Conservation (phyloP, 2,888 invertebrate genomes). For the Brachyptera risi region DNA sequence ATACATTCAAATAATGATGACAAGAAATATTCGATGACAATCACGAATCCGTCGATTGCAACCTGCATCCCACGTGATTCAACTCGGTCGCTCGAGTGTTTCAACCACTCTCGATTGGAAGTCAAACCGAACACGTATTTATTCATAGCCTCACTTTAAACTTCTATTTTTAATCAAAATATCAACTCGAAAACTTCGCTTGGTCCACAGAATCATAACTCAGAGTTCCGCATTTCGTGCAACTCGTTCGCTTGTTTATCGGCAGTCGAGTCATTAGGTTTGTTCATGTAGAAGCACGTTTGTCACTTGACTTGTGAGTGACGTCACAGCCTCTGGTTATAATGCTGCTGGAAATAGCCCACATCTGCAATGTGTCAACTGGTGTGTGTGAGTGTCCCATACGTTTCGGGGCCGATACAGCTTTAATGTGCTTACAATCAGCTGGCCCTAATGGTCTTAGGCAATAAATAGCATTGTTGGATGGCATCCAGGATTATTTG, state of each 20-base stretch:
- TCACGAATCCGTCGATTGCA: too few species aligned
- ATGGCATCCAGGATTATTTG: constrained; percentile 5
- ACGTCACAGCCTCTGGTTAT: background rate
- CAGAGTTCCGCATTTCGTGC: too few species aligned
- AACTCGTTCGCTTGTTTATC: too few species aligned
- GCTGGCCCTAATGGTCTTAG: constrained; percentile 10
- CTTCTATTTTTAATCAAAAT: too few species aligned
- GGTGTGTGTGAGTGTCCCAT: background rate
- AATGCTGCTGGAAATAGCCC: constrained; percentile 23
- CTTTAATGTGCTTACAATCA: constrained; percentile 19
- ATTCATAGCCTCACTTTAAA: too few species aligned
- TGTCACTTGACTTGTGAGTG: constrained; percentile 20
- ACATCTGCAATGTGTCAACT: constrained; percentile 25
- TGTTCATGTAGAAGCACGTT: constrained; percentile 1
- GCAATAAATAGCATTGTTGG: constrained; percentile 19
- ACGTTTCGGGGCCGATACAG: background rate
- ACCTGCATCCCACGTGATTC: too few species aligned
- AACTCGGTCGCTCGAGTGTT: too few species aligned
- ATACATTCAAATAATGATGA: too few species aligned
- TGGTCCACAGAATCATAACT: background rate
- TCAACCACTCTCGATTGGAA: too few species aligned
- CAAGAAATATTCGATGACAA: too few species aligned
- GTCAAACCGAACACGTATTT: too few species aligned
- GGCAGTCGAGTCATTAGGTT: background rate
- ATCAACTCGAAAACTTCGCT: too few species aligned